Percentiles rank a stretch among this genome's conserved stretches.
These are phyloP conservation scores for Dolichopus griseipennis DNA, from an alignment of 2,888 invertebrate genomes.

Conservation along the genomic window DNA sequence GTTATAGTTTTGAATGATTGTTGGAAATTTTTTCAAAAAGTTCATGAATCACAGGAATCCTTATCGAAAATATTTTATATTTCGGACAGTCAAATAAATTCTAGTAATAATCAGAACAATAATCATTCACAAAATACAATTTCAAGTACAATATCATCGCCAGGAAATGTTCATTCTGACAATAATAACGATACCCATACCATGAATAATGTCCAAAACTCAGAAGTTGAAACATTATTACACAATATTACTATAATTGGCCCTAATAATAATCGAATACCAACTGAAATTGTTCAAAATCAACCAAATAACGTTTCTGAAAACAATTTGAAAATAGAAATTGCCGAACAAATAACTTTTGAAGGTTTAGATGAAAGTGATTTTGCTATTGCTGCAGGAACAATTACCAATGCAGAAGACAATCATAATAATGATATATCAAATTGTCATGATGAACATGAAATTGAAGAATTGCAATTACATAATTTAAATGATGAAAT, in stretches of 20 bases:
- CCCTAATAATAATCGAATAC: not conserved
- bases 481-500: not conserved
- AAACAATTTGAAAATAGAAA: not conserved
- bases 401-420: not conserved
- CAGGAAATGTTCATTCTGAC: not conserved
- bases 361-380: not conserved
- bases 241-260: constrained; percentile 10
- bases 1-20: constrained; percentile 24
- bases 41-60: constrained; percentile 31
- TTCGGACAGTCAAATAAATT: constrained; percentile 11
- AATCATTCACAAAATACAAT: not conserved
- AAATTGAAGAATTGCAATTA: not conserved
- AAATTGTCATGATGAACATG: too few species aligned
- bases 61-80: constrained; percentile 22
- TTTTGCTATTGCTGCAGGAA: not conserved
- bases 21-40: constrained; percentile 28
- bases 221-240: not conserved
- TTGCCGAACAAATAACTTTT: not conserved
- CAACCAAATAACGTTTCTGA: not conserved
- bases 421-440: not conserved
- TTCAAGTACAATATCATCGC: too few species aligned
- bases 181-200: not conserved
- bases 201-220: not conserved
- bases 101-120: not conserved
- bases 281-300: not conserved